Percentiles rank a stretch among this genome's conserved stretches.
Evolutionary conservation across 2,888 invertebrate species (phyloP).

Genomic region (Meiosimyza decipiens): DNA sequence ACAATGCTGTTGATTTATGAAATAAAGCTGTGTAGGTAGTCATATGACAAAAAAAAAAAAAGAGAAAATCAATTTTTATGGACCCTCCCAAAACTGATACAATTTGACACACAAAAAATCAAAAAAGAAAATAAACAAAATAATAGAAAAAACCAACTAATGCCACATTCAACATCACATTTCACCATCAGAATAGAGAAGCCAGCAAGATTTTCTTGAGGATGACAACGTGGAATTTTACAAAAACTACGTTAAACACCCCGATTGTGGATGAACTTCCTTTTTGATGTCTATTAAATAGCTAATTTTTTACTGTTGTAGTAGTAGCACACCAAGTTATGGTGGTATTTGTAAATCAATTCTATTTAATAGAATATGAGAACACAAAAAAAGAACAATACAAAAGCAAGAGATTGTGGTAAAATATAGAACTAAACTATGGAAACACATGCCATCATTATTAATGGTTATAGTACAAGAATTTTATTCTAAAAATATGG

Average conservation of each 20-base stretch:
- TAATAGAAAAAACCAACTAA: not conserved
- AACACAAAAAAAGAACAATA: too few relatives aligned
- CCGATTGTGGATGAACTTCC: conserved; percentile 3
- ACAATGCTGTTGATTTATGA: conserved; percentile 26
- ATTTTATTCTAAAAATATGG: too few relatives aligned
- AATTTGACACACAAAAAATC: not conserved
- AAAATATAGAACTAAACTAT: too few relatives aligned
- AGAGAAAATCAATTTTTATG: too few relatives aligned
- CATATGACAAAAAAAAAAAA: conserved; percentile 13
- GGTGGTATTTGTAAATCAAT: too few relatives aligned
- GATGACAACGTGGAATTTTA: conserved; percentile 15
- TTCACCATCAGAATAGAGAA: conserved; percentile 6
- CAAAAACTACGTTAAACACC: not conserved
- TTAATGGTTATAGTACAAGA: too few relatives aligned
- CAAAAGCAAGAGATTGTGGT: too few relatives aligned
- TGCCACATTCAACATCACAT: not conserved
- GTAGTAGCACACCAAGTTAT: too few relatives aligned
- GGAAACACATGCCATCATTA: too few relatives aligned
- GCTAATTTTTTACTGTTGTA: not conserved
- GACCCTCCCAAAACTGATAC: not conserved
- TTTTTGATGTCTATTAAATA: conserved; percentile 21
- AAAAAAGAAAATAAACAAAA: not conserved
- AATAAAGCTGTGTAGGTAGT: conserved; percentile 13
- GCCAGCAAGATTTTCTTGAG: not conserved
- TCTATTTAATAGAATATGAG: too few relatives aligned